These are phyloP conservation scores for Pteronotus mesoamericanus DNA, from an alignment of 2,797 vertebrate species.

Conservation along the genomic window DNA sequence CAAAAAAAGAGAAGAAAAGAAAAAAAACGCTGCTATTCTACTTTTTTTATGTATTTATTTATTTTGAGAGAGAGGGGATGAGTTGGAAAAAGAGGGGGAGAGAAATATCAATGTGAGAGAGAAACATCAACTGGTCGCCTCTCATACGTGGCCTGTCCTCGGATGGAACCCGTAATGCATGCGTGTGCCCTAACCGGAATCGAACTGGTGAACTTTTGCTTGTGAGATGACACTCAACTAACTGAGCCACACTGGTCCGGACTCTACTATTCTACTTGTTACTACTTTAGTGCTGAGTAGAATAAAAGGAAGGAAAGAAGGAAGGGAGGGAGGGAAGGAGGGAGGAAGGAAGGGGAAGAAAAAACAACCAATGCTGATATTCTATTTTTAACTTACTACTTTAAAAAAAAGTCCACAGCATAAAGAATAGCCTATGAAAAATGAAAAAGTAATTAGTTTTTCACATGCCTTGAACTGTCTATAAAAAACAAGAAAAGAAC, in stretches of 20 bases:
- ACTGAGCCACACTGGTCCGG: background rate
- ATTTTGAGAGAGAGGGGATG: background rate
- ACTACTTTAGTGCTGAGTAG: background rate
- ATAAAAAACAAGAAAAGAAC: slow-evolving; percentile 53
- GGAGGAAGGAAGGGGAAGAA: background rate
- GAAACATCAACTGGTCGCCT: background rate
- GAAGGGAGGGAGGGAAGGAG: rapidly evolving
- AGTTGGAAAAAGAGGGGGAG: background rate
- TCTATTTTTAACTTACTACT: slow-evolving; percentile 20
- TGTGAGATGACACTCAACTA: background rate
- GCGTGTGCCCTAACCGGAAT: background rate
- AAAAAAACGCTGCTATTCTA: background rate
- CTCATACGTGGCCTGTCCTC: background rate
- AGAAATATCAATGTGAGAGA: too few species aligned
- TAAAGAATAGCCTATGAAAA: background rate
- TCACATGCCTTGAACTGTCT: background rate
- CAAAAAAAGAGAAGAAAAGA: background rate
- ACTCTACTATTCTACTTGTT: background rate
- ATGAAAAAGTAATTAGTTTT: slow-evolving; percentile 31
- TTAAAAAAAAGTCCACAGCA: background rate
- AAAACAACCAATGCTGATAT: background rate
- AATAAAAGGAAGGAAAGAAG: background rate
- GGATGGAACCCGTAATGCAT: background rate
- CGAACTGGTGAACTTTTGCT: background rate
- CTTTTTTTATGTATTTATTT: background rate